Evolutionary conservation across 2,888 invertebrate species (phyloP).

Genomic region (Acleris literana): DNA sequence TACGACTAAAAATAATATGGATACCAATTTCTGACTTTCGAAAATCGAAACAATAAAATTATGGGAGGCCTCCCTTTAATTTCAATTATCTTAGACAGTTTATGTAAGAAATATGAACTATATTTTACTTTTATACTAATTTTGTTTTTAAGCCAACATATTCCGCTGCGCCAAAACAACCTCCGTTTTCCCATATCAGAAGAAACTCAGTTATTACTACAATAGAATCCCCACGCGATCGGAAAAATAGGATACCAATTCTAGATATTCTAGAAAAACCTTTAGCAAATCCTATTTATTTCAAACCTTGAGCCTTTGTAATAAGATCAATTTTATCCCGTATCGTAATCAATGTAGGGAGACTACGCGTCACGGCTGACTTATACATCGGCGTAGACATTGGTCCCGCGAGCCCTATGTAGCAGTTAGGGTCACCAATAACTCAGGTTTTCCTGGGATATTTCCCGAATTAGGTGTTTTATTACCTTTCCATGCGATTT

Average conservation of each 20-base stretch:
- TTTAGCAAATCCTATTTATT: constrained; percentile 8
- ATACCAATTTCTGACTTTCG: no score
- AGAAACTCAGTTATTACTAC: constrained; percentile 2
- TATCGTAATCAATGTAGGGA: constrained; percentile 36
- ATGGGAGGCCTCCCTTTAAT: no score
- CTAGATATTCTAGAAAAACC: constrained; percentile 3
- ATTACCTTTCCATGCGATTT: constrained; percentile 1
- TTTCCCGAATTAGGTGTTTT: constrained; percentile 6
- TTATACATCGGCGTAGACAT: constrained; percentile 41
- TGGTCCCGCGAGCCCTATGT: constrained; percentile 41
- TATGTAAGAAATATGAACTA: no score
- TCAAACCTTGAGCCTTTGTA: constrained; percentile 34
- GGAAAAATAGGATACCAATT: not conserved
- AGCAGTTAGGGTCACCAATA: constrained; percentile 39
- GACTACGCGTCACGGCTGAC: constrained; percentile 37
- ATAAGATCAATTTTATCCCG: constrained; percentile 35
- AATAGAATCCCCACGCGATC: not conserved
- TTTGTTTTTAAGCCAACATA: no score
- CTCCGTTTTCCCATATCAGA: no score
- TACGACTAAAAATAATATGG: no score
- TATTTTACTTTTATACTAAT: no score
- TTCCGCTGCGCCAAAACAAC: no score
- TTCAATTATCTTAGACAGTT: no score
- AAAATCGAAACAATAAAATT: no score
- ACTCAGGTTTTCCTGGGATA: constrained; percentile 27